These are phyloP conservation scores for Clarias pachynema DNA, from an alignment of 2,797 vertebrate species.

Conservation along the genomic window DNA sequence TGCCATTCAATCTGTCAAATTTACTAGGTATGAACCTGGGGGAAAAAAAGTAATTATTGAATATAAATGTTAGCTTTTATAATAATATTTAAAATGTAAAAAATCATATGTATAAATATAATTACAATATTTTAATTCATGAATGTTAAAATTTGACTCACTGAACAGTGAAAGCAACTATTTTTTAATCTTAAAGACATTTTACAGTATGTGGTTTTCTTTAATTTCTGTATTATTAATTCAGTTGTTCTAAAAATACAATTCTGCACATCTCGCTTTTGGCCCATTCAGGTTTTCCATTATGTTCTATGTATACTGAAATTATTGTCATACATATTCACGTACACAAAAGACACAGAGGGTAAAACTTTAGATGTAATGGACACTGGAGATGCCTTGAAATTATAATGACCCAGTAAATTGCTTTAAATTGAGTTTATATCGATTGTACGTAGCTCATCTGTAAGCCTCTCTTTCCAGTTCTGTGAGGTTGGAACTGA, in stretches of 20 bases:
- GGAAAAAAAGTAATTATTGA: neutral
- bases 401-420: neutral
- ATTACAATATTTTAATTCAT: neutral
- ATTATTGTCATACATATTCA: neutral
- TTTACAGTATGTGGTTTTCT: neutral
- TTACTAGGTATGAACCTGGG: neutral
- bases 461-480: constrained; percentile 2
- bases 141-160: neutral
- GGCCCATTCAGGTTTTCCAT: neutral
- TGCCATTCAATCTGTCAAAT: neutral
- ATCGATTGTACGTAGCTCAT: neutral
- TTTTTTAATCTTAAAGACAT: neutral
- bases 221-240: neutral
- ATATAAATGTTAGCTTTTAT: neutral
- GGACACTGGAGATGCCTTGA: neutral
- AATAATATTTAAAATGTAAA: too few relatives aligned
- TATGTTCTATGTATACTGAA: neutral
- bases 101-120: too few relatives aligned
- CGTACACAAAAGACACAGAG: neutral
- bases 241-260: neutral
- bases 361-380: neutral
- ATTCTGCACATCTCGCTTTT: neutral
- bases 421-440: neutral
- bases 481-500: neutral
- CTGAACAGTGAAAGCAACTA: neutral